Percentiles rank a stretch among this genome's conserved stretches.
phyloP scores from a whole-genome alignment of 2,113 vertebrate species.

The Phalacrocorax aristotelis region DNA sequence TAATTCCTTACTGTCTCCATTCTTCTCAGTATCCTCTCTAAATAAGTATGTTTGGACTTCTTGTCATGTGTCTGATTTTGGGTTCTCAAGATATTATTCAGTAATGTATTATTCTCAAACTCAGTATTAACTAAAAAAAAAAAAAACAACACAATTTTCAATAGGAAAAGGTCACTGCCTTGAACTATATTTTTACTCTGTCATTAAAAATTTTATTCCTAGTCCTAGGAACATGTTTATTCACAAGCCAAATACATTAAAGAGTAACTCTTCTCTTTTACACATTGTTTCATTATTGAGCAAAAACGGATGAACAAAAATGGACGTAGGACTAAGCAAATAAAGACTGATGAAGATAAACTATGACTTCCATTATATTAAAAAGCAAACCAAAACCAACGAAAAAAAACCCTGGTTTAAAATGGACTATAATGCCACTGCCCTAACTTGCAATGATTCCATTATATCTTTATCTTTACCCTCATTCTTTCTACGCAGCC shows the following conservation, averaged over 20 bases:
- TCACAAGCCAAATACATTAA: background rate
- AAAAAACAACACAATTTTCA: background rate
- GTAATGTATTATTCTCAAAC: background rate
- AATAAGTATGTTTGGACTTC: background rate
- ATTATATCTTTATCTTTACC: background rate
- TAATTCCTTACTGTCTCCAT: background rate
- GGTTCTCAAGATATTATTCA: background rate
- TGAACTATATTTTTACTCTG: background rate
- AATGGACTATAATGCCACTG: background rate
- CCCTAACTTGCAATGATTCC: background rate
- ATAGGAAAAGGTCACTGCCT: background rate
- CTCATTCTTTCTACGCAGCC: background rate
- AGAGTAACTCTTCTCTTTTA: background rate
- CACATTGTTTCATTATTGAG: background rate
- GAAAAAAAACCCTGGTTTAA: background rate
- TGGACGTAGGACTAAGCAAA: background rate
- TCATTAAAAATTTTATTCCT: background rate
- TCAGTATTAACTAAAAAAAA: background rate
- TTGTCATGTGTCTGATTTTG: background rate
- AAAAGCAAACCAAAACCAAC: background rate
- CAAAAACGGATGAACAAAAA: background rate
- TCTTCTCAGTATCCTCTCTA: background rate
- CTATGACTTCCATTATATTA: background rate
- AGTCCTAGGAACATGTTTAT: background rate
- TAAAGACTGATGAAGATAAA: background rate